Evolutionary conservation across 2,113 vertebrate genomes (phyloP).

Genomic region (Tretioscincus oriximinensis): DNA sequence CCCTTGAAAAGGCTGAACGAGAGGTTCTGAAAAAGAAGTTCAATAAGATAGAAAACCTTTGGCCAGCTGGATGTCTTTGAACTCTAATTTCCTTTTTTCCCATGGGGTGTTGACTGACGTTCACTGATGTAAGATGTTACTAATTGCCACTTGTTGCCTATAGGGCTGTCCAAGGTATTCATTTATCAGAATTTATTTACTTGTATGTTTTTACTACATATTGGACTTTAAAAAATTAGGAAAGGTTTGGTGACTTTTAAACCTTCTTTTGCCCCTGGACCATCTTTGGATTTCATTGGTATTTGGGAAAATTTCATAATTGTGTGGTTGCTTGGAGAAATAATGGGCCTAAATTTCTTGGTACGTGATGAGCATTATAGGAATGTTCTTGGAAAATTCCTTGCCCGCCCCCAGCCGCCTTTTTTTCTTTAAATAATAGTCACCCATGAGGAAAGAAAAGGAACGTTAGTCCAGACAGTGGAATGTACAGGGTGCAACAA

Average conservation of each 20-base stretch:
- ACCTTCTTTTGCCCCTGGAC: background rate
- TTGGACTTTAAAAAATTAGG: background rate
- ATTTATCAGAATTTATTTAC: background rate
- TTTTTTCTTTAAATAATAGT: background rate
- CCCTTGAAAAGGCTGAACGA: too few species aligned
- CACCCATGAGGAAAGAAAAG: background rate
- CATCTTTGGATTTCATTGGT: constrained; percentile 34
- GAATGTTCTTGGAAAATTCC: constrained; percentile 22
- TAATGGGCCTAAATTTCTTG: constrained; percentile 1
- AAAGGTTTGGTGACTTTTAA: background rate
- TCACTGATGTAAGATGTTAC: background rate
- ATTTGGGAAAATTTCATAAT: constrained; percentile 25
- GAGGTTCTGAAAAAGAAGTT: background rate
- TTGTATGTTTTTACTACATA: background rate
- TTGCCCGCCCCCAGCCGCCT: background rate
- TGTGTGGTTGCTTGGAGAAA: constrained; percentile 18
- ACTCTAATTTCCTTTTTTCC: background rate
- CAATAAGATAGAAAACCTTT: background rate
- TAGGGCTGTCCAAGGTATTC: background rate
- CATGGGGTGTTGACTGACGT: background rate
- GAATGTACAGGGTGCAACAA: constrained; percentile 12
- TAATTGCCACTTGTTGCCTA: background rate
- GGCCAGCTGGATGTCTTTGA: background rate
- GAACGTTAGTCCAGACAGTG: background rate
- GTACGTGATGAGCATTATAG: background rate